These are phyloP conservation scores for Platycheirus albimanus DNA, from an alignment of 2,888 invertebrate genomes.

Conservation along the genomic window DNA sequence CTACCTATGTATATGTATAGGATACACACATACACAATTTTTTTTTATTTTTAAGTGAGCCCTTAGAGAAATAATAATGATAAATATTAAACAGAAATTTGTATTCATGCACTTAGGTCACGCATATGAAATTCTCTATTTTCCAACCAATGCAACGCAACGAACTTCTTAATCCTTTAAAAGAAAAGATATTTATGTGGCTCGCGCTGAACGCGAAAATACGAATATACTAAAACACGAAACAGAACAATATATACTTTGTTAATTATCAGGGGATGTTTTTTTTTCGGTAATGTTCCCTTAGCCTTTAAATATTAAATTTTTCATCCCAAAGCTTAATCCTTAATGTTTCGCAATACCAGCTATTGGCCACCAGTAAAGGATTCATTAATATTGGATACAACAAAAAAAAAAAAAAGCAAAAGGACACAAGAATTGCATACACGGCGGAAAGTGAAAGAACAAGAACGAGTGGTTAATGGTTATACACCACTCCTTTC, in stretches of 20 bases:
- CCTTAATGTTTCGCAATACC: too few species aligned
- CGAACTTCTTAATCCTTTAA: too few species aligned
- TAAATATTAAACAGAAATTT: constrained; percentile 14
- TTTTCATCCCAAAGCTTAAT: constrained; percentile 36
- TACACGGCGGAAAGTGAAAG: constrained; percentile 54
- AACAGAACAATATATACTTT: too few species aligned
- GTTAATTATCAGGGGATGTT: too few species aligned
- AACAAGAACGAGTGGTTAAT: constrained; percentile 63
- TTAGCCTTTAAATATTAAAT: background rate
- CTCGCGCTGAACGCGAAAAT: too few species aligned
- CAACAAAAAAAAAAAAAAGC: constrained; percentile 4
- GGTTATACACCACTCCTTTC: constrained; percentile 70
- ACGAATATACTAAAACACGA: too few species aligned
- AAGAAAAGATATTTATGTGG: too few species aligned
- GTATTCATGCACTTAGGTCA: constrained; percentile 32
- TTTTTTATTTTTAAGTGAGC: background rate
- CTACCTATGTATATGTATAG: too few species aligned
- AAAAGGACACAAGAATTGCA: constrained; percentile 32
- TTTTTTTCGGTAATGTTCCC: background rate
- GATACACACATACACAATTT: background rate
- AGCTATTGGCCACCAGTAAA: constrained; percentile 5
- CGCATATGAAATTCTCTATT: constrained; percentile 32
- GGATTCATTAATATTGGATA: constrained; percentile 15
- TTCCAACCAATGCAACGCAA: background rate
- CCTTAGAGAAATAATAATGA: constrained; percentile 13